These are phyloP conservation scores for Subacronicta megacephala DNA, from an alignment of 2,888 invertebrate genomes.

Conservation along the genomic window DNA sequence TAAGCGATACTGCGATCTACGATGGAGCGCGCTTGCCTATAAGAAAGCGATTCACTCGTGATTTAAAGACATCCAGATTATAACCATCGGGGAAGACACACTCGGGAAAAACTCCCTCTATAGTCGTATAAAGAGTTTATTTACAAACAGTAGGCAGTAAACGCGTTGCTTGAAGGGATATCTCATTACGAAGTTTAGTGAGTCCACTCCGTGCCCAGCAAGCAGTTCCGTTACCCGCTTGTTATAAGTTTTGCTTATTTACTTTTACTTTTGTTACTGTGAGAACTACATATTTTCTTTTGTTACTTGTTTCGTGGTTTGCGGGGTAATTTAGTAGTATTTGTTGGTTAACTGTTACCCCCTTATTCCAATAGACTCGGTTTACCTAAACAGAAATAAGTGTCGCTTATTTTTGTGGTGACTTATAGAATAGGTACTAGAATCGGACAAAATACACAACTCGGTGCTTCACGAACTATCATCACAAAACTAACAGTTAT, in stretches of 20 bases:
- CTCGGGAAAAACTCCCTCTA: conserved; percentile 41
- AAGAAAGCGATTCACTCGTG: too few relatives aligned
- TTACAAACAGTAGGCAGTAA: conserved; percentile 72
- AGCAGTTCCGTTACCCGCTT: conserved; percentile 68
- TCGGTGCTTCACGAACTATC: conserved; percentile 1
- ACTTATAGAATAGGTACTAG: too few relatives aligned
- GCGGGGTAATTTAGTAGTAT: conserved; percentile 1
- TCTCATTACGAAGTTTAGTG: conserved; percentile 82
- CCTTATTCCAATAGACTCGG: too few relatives aligned
- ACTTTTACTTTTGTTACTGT: conserved; percentile 53
- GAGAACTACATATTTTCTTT: conserved; percentile 37
- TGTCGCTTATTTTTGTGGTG: too few relatives aligned
- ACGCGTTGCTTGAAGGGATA: conserved; percentile 73
- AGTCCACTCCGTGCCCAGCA: conserved; percentile 59
- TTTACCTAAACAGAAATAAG: too few relatives aligned
- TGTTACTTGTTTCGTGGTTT: conserved; percentile 21
- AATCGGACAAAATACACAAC: not conserved
- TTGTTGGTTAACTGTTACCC: not conserved
- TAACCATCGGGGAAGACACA: too few relatives aligned
- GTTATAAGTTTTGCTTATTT: conserved; percentile 76
- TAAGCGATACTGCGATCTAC: too few relatives aligned
- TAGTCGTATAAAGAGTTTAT: conserved; percentile 60
- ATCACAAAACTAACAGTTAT: conserved; percentile 32
- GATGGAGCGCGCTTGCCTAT: too few relatives aligned
- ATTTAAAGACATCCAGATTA: too few relatives aligned